A percentile compares a stretch with the other conserved stretches of the same genome.
Evolutionary conservation across 2,888 invertebrate species (phyloP).

Genomic region (Hypolimnas misippus): DNA sequence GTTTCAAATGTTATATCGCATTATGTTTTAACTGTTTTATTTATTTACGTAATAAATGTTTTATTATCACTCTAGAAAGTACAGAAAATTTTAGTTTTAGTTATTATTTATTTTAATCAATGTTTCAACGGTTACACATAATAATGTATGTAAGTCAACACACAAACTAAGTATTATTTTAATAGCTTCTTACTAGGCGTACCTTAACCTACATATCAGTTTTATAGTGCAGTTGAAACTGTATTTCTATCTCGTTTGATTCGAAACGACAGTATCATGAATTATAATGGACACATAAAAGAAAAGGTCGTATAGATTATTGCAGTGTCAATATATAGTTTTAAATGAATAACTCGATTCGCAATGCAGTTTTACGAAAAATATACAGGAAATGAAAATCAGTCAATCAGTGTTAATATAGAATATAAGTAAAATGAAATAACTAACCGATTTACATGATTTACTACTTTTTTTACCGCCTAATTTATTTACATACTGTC

Average conservation of each 20-base stretch:
- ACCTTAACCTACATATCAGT: conserved; percentile 9
- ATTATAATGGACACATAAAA: not conserved
- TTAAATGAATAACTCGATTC: too few species aligned
- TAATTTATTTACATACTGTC: too few species aligned
- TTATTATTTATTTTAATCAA: not conserved
- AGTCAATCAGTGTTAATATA: too few species aligned
- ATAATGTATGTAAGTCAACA: not conserved
- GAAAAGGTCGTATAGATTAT: not conserved
- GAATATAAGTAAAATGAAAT: too few species aligned
- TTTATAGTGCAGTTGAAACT: not conserved
- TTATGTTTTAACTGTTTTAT: too few species aligned
- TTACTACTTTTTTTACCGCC: too few species aligned
- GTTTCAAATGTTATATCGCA: too few species aligned
- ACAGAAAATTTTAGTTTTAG: not conserved
- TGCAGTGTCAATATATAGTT: not conserved
- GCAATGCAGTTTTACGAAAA: too few species aligned
- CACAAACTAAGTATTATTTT: not conserved
- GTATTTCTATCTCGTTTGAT: not conserved
- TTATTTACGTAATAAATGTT: not conserved
- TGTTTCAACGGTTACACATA: not conserved
- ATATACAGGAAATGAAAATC: too few species aligned
- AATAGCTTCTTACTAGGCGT: not conserved
- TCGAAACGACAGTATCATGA: not conserved
- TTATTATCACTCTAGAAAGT: not conserved
- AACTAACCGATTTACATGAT: too few species aligned